Conservation (phyloP, 2,888 invertebrate species). For the Lasioglossum pauxillum region DNA sequence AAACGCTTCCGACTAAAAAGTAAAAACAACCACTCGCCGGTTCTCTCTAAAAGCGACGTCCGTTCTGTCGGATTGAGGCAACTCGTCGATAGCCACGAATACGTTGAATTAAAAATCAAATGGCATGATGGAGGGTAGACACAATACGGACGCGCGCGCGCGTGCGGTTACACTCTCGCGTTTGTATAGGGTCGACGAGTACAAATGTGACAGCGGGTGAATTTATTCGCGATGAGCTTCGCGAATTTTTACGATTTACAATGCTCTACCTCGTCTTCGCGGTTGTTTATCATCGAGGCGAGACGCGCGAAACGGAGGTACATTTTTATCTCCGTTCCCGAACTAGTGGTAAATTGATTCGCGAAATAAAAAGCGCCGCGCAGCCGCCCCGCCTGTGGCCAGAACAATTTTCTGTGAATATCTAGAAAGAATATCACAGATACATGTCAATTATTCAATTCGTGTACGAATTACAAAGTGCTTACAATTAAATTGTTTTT, state of each 20-base stretch:
- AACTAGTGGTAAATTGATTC: conserved; percentile 37
- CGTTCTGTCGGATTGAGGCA: neutral
- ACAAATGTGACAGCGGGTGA: conserved; percentile 52
- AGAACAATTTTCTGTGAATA: neutral
- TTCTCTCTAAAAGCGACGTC: neutral
- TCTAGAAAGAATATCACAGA: neutral
- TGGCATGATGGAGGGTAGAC: conserved; percentile 4
- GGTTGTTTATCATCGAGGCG: conserved; percentile 36
- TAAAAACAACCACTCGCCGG: neutral
- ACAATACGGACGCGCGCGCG: neutral
- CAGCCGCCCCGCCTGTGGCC: neutral
- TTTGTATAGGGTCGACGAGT: conserved; percentile 24
- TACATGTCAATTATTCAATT: too few species aligned
- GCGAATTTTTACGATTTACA: conserved; percentile 53
- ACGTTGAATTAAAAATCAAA: conserved; percentile 30
- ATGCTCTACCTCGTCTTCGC: conserved; percentile 45
- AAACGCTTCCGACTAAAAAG: too few species aligned
- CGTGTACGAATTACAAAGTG: too few species aligned
- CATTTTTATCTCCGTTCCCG: conserved; percentile 21
- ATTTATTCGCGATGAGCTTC: conserved; percentile 51
- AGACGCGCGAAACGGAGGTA: neutral
- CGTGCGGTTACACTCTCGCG: neutral
- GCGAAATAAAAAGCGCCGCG: neutral
- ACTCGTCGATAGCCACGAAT: neutral
- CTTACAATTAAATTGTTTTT: too few species aligned